Base-by-base conservation (phyloP, 2,113 vertebrate species). In the Tympanuchus pallidicinctus region DNA sequence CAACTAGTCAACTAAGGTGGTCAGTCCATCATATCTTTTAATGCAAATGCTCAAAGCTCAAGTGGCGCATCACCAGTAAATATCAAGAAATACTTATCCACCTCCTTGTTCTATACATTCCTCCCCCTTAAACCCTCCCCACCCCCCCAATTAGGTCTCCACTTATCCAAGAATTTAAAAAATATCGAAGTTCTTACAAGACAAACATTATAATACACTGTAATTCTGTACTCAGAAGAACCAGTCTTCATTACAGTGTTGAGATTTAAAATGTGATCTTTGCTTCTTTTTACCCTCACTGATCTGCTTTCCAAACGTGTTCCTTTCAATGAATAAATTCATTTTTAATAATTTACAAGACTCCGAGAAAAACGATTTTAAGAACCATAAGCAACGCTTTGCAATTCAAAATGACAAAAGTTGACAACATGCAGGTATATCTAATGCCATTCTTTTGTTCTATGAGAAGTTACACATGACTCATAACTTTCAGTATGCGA, bases 401-500 rank as follows among this genome's bases (percentile, higher is more conserved):
- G 19, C 45, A 64, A 71, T 71, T 36, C n/a, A 69, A 87, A 75
- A 38, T 30, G 1, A 83, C 21, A 63, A 63, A 54, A 77, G 15
- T 16, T 73, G 65, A 27, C 45, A 73, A 32, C 54, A 60, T 0
- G 1, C 11, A 47, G 24, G 5, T 71, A 60, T 5, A 42, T 10
- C 16, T 2, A 57, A 18, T 7, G 47, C 17, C 48, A 69, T 40
- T 64, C 12, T 78, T 96, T 89, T 87, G 11, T 36, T 91, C 30
- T 52, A 72, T 34, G 86, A 86, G 80, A 67, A 73, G 11, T 36
- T 56, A 86, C 48, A 82, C 11, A 38, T 18, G 73, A 56, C 81
- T 73, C 81, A 36, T 89, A 48, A 71, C 80, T 92, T 88, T 86
- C 81, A 80, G n/a, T 86, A 81, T 86, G 36, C 32, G 73, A 91